Evolutionary conservation across 1,140 invertebrate genomes (phyloP), one percentile per base, ranked within the genome.

Genomic region (Plodia interpunctella): DNA sequence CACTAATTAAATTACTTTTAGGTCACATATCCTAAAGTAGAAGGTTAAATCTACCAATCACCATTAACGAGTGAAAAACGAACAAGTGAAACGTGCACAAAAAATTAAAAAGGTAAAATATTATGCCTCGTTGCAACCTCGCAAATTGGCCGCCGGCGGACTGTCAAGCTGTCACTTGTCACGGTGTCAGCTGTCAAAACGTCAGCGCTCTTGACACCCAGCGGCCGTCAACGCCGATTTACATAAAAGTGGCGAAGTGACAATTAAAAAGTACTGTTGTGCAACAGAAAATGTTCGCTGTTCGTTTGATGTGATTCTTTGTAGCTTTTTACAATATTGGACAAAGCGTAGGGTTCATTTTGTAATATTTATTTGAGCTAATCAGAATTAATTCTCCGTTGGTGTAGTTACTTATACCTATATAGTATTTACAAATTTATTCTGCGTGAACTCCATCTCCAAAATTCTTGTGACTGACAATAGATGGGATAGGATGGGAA

Each of bases 181-280:
- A 77, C 28, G 53, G 59, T 72, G 65, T 72, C 68, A 63, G 65
- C 53, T 74, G 77, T 75, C 80, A 71, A 32, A 21, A 62, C 72
- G 76, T 76, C 78, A 80, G 65, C 58, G 65, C 28, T 58, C 57
- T 54, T 67, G 78, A 79, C 78, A 74, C 68, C 61, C 59, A 60
- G 57, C 69, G 70, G 60, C 63, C 55, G 69, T 68, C 71, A 61
- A 65, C 67, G 60, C 74, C 74, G 74, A 80, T 82, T 78, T 80
- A 80, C 80, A 83, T 82, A 80, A 82, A 74, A 71, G 66, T 71
- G 68, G 63, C 68, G 38, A 76, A 78, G 66, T 76, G 79, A 80
- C 74, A 82, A 78, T 80, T 78, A 78, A 80, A 76, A 80, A 62
- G 55, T 60, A 60, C 62, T 76, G 79, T 74, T 55, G 57, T 19